Conservation (phyloP, 2,797 vertebrate species). For the Sphaeramia orbicularis region DNA sequence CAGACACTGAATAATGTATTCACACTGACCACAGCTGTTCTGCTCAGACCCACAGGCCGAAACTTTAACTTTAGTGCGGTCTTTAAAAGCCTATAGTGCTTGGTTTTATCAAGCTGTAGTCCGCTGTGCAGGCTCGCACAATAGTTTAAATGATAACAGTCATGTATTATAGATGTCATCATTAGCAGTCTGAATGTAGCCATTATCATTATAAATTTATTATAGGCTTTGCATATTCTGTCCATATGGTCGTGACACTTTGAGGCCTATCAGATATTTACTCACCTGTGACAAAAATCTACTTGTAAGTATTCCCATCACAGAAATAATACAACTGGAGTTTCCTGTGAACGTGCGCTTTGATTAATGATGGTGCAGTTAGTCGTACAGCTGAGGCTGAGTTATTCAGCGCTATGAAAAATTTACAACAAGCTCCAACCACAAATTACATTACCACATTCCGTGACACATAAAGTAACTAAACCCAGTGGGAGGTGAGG, state of each 20-base stretch:
- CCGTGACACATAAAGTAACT: not conserved
- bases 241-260: not conserved
- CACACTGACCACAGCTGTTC: too few relatives aligned
- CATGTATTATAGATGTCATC: too few relatives aligned
- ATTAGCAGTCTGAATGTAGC: too few relatives aligned
- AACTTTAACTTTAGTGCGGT: too few relatives aligned
- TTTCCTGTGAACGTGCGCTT: not conserved
- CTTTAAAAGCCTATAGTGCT: too few relatives aligned
- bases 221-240: not conserved
- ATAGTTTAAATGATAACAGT: too few relatives aligned
- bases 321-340: not conserved
- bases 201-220: too few relatives aligned
- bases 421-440: conserved; percentile 2
- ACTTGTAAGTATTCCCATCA: not conserved
- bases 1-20: too few relatives aligned
- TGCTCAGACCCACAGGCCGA: too few relatives aligned
- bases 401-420: conserved; percentile 11
- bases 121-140: too few relatives aligned
- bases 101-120: too few relatives aligned
- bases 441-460: conserved; percentile 1
- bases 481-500: conserved; percentile 5
- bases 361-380: conserved; percentile 13
- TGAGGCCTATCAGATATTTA: not conserved
- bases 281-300: not conserved
- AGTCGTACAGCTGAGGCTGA: conserved; percentile 2